Percentiles rank a stretch among this genome's conserved stretches.
Evolutionary conservation across 2,797 vertebrate genomes (phyloP).

Genomic region (Gallinago stenura): DNA sequence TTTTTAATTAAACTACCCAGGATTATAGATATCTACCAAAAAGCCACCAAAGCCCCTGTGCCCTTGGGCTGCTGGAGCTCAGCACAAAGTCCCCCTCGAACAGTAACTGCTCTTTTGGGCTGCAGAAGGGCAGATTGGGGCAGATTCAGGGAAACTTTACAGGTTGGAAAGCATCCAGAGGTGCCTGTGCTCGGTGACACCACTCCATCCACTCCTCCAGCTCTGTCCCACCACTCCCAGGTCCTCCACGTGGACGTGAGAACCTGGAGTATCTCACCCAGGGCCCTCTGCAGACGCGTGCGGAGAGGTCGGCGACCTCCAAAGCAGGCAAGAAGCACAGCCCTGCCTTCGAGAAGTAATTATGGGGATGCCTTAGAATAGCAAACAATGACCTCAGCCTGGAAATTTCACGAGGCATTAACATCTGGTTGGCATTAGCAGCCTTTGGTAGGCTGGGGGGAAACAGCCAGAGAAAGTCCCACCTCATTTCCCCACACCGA

Average conservation of each 20-base stretch:
- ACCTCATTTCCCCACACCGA: background rate
- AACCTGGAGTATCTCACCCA: background rate
- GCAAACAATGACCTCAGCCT: slow-evolving; percentile 64
- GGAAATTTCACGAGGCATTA: slow-evolving; percentile 25
- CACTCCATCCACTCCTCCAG: background rate
- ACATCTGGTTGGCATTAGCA: slow-evolving; percentile 57
- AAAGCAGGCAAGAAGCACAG: background rate
- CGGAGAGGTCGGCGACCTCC: background rate
- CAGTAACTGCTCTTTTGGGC: too few relatives aligned
- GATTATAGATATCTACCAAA: too few relatives aligned
- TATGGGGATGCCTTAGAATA: slow-evolving; percentile 32
- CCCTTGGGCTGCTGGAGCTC: background rate
- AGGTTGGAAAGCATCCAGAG: background rate
- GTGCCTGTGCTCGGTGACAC: fast-evolving
- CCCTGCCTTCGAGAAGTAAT: background rate
- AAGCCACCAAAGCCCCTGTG: too few relatives aligned
- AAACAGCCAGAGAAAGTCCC: background rate
- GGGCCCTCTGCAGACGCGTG: background rate
- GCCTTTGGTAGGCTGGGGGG: background rate
- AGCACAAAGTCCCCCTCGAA: background rate
- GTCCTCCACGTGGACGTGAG: background rate
- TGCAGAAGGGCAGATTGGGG: background rate
- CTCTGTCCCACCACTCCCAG: too few relatives aligned
- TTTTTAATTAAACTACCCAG: background rate
- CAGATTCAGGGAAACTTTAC: fast-evolving